Conservation (phyloP, 2,113 vertebrate species). For the Cepphus grylle region DNA sequence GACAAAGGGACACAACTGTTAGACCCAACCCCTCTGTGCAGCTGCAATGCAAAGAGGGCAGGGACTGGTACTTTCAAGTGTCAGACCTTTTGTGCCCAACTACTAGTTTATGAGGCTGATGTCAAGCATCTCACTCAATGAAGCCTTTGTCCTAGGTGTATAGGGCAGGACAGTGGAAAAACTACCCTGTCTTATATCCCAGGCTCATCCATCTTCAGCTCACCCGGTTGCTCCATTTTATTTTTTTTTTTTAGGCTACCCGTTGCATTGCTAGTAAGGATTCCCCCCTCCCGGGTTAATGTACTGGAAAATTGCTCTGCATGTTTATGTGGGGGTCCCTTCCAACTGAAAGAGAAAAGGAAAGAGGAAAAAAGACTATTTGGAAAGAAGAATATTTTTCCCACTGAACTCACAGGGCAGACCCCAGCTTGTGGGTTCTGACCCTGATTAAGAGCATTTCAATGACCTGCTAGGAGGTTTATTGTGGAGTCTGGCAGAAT, state of each 20-base stretch:
- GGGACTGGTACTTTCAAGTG: conserved; percentile 93
- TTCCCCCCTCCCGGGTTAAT: conserved; percentile 91
- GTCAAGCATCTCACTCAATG: conserved; percentile 98
- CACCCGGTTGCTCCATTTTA: conserved; percentile 74
- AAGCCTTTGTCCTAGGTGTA: conserved; percentile 94
- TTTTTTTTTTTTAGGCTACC: conserved; percentile 51
- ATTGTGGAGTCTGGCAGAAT: conserved; percentile 80
- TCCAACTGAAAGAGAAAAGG: conserved; percentile 91
- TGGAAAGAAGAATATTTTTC: conserved; percentile 78
- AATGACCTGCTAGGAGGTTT: conserved; percentile 81
- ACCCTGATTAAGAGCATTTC: conserved; percentile 85
- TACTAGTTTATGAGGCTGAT: conserved; percentile 99
- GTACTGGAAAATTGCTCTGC: conserved; percentile 99
- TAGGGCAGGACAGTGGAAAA: conserved; percentile 96
- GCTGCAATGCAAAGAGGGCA: conserved; percentile 83
- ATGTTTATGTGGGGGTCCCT: conserved; percentile 95
- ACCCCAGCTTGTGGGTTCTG: conserved; percentile 86
- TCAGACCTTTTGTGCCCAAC: conserved; percentile 92
- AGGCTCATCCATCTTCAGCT: conserved; percentile 95
- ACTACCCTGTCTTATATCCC: conserved; percentile 91
- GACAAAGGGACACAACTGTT: conserved; percentile 80
- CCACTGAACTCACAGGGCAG: conserved; percentile 84
- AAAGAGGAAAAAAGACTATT: conserved; percentile 75
- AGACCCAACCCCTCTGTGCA: conserved; percentile 79
- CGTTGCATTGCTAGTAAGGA: conserved; percentile 87